Evolutionary conservation across 2,888 invertebrate species (phyloP), one percentile per base, ranked within the genome.

Genomic region (Tyria jacobaeae): DNA sequence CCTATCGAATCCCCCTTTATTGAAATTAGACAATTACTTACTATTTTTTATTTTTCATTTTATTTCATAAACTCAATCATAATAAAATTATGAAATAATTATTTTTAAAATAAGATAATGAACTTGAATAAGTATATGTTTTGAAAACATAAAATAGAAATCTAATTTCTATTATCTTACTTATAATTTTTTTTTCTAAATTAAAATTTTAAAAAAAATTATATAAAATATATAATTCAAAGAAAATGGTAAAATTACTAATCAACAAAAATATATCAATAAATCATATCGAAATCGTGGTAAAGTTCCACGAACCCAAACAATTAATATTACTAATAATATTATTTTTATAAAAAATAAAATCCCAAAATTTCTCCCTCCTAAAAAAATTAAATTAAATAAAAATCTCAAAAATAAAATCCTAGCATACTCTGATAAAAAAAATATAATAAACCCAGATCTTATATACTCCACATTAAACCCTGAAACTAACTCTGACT

Each of bases 401-500:
- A 96, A 83, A 83, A 95, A 90, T 51, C 95, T 95, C 83, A 96
- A 95, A 95, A 95, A 96, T 91, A 96, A 94, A 95, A 96, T 96
- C 87, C 94, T 96, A 0, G 95, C 89, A 95, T 96, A 96, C 76
- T 96, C 96, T 37, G 95, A 94, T 84, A 96, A 94, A 95, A 96
- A 96, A 95, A 96, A 95, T 89, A 96, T 94, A 59, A 95, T 95
- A 96, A 96, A 96, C 10, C 95, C 94, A 0, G 95, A 95, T 79
- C 95, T 95, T 92, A 95, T 95, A 94, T 96, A 97, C 70, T 97
- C 97, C 73, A 96, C 91, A 95, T 97, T 97, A 96, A 96, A 97
- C 0, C 97, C 97, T 2, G 96, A 96, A 74, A 97, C 96, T 89
- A 97, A 94, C 74, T 97, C 97, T 66, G 96, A 96, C 76, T 97